Evolutionary conservation across 2,797 vertebrate species (phyloP).

Genomic region (Limosa lapponica): DNA sequence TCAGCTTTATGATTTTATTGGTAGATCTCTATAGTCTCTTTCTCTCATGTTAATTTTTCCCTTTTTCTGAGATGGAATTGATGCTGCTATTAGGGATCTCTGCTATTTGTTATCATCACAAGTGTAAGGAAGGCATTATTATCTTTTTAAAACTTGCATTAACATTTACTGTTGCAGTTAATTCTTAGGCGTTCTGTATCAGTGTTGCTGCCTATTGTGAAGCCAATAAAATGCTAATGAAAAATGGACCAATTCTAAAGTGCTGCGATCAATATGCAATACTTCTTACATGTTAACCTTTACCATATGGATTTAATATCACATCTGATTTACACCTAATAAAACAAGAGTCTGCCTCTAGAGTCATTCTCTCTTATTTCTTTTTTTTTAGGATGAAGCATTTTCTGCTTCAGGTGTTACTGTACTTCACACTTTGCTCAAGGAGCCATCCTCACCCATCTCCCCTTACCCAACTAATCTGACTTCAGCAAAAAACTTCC

Average conservation of each 20-base stretch:
- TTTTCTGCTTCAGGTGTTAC: not conserved
- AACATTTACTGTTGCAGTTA: constrained; percentile 25
- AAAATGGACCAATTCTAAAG: constrained; percentile 30
- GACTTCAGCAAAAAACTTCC: not conserved
- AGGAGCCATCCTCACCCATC: not conserved
- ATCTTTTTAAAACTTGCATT: constrained; percentile 39
- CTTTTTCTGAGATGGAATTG: not conserved
- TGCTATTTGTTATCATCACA: not conserved
- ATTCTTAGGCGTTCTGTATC: constrained; percentile 39
- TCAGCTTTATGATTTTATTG: not conserved
- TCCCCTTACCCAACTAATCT: not conserved
- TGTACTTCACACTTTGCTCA: not conserved
- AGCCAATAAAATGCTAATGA: constrained; percentile 59
- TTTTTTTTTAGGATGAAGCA: not conserved
- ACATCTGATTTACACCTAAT: constrained; percentile 67
- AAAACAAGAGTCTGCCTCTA: constrained; percentile 10
- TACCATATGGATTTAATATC: constrained; percentile 75
- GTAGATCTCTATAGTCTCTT: not conserved
- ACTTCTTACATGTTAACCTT: constrained; percentile 64
- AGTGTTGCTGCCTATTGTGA: constrained; percentile 31
- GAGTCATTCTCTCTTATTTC: not conserved
- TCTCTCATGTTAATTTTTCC: not conserved
- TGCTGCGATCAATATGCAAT: constrained; percentile 48
- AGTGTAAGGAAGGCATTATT: not conserved
- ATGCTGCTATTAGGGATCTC: not conserved